These are phyloP conservation scores for Ctenicera cuprea DNA, from an alignment of 2,888 invertebrate genomes.

Conservation along the genomic window DNA sequence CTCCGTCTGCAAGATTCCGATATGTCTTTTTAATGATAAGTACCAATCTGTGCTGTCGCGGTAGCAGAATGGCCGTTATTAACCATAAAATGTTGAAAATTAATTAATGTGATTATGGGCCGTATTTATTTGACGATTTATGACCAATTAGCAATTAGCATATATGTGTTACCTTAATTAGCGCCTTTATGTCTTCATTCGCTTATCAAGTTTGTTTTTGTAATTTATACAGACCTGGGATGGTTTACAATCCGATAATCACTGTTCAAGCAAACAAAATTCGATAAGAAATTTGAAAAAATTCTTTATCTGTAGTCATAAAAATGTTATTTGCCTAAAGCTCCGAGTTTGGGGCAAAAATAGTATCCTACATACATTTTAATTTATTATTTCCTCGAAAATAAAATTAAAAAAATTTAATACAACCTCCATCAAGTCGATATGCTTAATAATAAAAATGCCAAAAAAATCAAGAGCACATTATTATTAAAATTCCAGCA, in stretches of 20 bases:
- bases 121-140: conserved; percentile 29
- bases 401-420: no score
- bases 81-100: conserved; percentile 30
- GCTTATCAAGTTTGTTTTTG: conserved; percentile 23
- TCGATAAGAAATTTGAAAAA: background rate
- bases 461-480: background rate
- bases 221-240: conserved; percentile 1
- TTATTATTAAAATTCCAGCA: conserved; percentile 32
- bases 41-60: conserved; percentile 24
- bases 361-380: no score
- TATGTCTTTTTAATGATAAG: conserved; percentile 34
- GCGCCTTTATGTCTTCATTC: conserved; percentile 26
- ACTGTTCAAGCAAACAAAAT: background rate
- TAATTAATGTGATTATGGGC: conserved; percentile 27
- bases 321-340: no score
- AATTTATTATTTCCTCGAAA: no score
- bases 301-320: no score
- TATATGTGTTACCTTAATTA: conserved; percentile 36
- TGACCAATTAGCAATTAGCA: conserved; percentile 37
- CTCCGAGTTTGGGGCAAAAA: no score
- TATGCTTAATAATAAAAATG: background rate
- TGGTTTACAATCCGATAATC: background rate
- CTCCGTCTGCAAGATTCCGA: conserved; percentile 7
- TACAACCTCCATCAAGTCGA: background rate
- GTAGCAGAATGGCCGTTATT: conserved; percentile 27